Percentiles rank a stretch among this genome's conserved stretches.
phyloP scores from a whole-genome alignment of 2,797 vertebrate species.

The Tragopan temminckii region DNA sequence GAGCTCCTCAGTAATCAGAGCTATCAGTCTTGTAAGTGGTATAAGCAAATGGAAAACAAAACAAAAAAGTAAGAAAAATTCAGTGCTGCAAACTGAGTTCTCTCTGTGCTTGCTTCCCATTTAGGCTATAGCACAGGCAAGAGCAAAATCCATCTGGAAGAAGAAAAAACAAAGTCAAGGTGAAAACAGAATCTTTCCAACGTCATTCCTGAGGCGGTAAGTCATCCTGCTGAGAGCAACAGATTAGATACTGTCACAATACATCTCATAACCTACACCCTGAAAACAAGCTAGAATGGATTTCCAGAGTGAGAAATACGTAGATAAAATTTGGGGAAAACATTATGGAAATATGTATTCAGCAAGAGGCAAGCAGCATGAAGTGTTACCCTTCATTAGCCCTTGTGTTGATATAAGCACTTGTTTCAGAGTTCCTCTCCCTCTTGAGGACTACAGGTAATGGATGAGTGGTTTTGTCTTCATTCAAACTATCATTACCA shows the following conservation, averaged over 20 bases:
- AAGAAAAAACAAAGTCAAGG: constrained; percentile 8
- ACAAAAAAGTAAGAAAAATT: not conserved
- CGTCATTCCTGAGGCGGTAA: not conserved
- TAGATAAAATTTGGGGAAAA: not conserved
- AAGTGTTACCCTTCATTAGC: constrained; percentile 13
- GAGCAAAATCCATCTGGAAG: not conserved
- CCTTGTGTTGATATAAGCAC: not conserved
- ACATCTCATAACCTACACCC: not conserved
- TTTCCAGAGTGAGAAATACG: not conserved
- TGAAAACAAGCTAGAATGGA: constrained; percentile 37
- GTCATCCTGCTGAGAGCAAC: not conserved
- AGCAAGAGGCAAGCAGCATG: not conserved
- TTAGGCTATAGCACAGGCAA: not conserved
- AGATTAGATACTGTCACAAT: not conserved
- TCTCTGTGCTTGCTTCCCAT: not conserved
- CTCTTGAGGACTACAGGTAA: not conserved
- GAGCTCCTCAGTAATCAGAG: not conserved
- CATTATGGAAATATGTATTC: constrained; percentile 2
- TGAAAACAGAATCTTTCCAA: not conserved
- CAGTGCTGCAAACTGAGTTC: not conserved
- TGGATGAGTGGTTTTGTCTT: not conserved
- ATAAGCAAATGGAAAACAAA: constrained; percentile 40
- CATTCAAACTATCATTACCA: not conserved
- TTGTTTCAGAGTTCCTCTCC: not conserved
- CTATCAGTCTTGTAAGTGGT: not conserved